phyloP scores from a whole-genome alignment of 1,140 invertebrate species.

The Orchesella cincta region DNA sequence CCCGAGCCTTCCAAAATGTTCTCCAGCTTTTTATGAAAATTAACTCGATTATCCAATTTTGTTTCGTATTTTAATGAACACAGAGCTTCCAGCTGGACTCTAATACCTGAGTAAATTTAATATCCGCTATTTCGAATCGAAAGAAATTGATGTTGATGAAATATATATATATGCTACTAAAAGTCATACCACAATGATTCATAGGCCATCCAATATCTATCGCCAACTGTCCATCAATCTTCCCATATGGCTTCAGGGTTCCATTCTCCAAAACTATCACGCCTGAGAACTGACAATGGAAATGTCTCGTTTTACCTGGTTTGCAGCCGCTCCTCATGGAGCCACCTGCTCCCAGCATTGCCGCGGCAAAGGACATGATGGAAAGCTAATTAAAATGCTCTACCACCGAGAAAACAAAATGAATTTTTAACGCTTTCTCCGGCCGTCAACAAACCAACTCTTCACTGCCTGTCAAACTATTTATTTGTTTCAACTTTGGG shows the following conservation, averaged over 20 bases:
- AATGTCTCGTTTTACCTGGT: background rate
- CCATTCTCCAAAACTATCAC: background rate
- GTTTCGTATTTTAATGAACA: conserved; percentile 10
- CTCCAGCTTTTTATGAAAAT: conserved; percentile 23
- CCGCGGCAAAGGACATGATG: conserved; percentile 1
- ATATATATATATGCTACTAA: no score
- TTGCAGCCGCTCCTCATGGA: background rate
- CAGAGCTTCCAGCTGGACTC: conserved; percentile 5
- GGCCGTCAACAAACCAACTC: no score
- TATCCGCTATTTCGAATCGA: background rate
- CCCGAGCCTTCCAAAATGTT: conserved; percentile 1
- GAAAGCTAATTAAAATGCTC: background rate
- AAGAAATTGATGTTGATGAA: background rate
- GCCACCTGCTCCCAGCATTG: background rate
- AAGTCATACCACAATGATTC: background rate
- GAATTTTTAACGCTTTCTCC: no score
- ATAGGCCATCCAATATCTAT: conserved; percentile 12
- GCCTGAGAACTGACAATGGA: background rate
- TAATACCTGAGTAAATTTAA: conserved; percentile 6
- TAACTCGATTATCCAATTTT: conserved; percentile 21
- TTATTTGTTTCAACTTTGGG: no score
- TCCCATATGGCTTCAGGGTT: background rate
- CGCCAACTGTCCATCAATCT: conserved; percentile 10
- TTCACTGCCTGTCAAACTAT: no score
- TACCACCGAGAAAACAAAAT: background rate